Evolutionary conservation across 2,888 invertebrate species (phyloP).

Genomic region (Galerucella calmariensis): DNA sequence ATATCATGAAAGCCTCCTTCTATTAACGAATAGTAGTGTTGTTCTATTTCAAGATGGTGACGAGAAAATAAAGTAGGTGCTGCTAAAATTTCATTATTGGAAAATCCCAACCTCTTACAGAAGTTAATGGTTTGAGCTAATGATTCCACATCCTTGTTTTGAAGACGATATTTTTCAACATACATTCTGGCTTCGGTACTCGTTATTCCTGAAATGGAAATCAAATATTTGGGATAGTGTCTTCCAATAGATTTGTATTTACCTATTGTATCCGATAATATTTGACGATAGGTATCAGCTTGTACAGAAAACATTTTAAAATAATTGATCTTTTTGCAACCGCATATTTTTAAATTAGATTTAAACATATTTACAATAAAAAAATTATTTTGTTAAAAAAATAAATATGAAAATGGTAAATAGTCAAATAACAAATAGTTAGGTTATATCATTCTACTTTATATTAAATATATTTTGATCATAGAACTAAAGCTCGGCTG

Average conservation of each 20-base stretch:
- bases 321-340: constrained; percentile 9
- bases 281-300: constrained; percentile 15
- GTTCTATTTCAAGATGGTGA: constrained; percentile 69
- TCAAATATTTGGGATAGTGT: background rate
- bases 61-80: constrained; percentile 69
- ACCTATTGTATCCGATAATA: constrained; percentile 28
- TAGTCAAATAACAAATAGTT: background rate
- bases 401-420: too few species aligned
- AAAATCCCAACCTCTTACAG: constrained; percentile 65
- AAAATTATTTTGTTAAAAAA: background rate
- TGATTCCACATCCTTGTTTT: constrained; percentile 38
- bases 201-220: constrained; percentile 33
- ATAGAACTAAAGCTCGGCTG: too few species aligned
- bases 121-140: constrained; percentile 48
- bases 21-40: constrained; percentile 71
- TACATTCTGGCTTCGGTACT: constrained; percentile 39
- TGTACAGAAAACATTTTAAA: constrained; percentile 12
- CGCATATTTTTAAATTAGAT: constrained; percentile 2
- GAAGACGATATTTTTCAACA: constrained; percentile 43
- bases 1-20: constrained; percentile 71
- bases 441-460: background rate
- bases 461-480: background rate
- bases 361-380: constrained; percentile 9
- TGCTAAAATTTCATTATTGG: constrained; percentile 67
- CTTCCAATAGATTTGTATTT: background rate